Evolutionary conservation across 1,140 invertebrate genomes (phyloP).

Genomic region (Mylabris phalerata): DNA sequence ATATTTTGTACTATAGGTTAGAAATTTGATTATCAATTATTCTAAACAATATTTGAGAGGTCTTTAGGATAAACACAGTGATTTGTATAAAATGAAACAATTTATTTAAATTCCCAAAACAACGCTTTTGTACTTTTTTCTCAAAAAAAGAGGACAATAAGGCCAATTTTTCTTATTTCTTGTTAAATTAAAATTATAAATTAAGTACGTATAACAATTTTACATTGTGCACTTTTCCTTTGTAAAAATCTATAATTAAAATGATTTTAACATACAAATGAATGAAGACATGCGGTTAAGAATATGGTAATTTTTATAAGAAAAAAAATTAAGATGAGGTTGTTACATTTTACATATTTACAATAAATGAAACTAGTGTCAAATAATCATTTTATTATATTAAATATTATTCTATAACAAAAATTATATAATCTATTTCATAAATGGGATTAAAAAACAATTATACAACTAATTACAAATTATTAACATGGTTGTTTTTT

Average conservation of each 20-base stretch:
- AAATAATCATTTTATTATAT: constrained; percentile 37
- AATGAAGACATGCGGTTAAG: not conserved
- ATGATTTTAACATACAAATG: not conserved
- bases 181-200: constrained; percentile 3
- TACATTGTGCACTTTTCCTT: constrained; percentile 2
- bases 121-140: constrained; percentile 12
- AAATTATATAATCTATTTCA: constrained; percentile 41
- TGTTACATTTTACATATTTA: constrained; percentile 22
- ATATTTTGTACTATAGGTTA: no score
- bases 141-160: constrained; percentile 7
- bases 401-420: constrained; percentile 43
- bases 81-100: constrained; percentile 13
- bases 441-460: constrained; percentile 37
- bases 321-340: constrained; percentile 31
- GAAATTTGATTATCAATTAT: no score
- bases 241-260: not conserved
- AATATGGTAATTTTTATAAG: constrained; percentile 26
- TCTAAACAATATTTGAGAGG: no score
- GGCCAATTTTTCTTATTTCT: constrained; percentile 1
- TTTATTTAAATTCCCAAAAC: constrained; percentile 15
- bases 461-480: constrained; percentile 42
- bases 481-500: constrained; percentile 31
- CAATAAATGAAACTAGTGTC: constrained; percentile 30
- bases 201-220: constrained; percentile 14
- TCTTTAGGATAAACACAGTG: no score